phyloP scores from a whole-genome alignment of 2,797 vertebrate species.

The Carduelis carduelis region DNA sequence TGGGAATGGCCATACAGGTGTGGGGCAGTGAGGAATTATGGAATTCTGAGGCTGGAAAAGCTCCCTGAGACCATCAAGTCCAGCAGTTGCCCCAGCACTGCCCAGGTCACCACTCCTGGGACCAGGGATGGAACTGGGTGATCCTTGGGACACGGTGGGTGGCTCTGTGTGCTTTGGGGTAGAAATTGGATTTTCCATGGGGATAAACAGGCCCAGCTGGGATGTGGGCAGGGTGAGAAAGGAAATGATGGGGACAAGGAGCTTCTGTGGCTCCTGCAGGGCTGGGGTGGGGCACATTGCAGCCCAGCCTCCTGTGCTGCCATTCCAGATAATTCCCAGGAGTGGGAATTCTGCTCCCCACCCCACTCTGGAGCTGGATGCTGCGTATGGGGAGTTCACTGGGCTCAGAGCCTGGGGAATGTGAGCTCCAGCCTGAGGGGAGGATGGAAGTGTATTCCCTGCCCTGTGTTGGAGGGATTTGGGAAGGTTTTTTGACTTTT shows the following conservation, averaged over 20 bases:
- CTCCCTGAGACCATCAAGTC: neutral
- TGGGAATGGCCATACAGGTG: fast-evolving
- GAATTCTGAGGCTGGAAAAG: neutral
- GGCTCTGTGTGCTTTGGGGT: neutral
- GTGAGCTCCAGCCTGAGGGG: neutral
- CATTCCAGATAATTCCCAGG: fast-evolving
- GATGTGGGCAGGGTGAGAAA: neutral
- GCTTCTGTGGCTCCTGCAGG: neutral
- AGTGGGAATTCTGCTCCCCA: neutral
- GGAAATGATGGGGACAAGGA: neutral
- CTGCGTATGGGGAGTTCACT: neutral
- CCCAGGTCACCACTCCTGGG: neutral
- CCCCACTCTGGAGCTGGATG: fast-evolving
- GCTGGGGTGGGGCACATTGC: fast-evolving
- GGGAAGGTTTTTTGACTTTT: neutral
- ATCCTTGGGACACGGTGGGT: fast-evolving
- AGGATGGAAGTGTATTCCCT: neutral
- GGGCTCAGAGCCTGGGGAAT: fast-evolving
- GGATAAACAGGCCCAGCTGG: neutral
- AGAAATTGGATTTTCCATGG: neutral
- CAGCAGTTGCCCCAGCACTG: neutral
- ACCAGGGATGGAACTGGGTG: neutral
- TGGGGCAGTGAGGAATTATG: neutral
- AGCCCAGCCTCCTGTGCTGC: fast-evolving
- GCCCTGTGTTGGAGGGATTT: neutral